Base-by-base conservation (phyloP, 2,888 invertebrate genomes). In the Stegana nigrithorax region DNA sequence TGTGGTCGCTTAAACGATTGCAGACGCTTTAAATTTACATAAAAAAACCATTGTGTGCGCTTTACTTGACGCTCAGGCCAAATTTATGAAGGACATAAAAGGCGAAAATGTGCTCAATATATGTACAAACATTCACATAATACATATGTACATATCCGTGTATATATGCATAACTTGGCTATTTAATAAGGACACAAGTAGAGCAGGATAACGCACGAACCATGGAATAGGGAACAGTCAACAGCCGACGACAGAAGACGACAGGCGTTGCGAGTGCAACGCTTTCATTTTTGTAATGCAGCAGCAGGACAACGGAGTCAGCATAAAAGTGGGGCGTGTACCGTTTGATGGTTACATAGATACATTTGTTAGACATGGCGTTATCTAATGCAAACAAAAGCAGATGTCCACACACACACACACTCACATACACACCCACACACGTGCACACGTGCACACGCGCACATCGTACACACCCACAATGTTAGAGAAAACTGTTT, bases 261-360 rank as follows among this genome's bases (percentile, higher is more conserved):
- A 27, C 8, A 8, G n/a, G 32, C 53, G 53, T 6, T 32, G 21
- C 53, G 23, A 32, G 36, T 21, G 53, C 29, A 55, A 55, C 21
- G n/a, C 32, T 55, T 55, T 55, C 53, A 55, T 55, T 55, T 55
- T 32, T 55, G 21, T 26, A 50, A 50, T 50, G 50, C 50, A 50
- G 50, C 25, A 17, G 47, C 14, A 7, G 8, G 4, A 14, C 17
- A 53, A 53, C 7, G 19, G 32, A 12, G 5, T 12, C 32, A 12
- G 32, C 32, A 39, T 39, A 14, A 39, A 36, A 55, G 10, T 12
- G 23, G 45, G 23, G 45, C 44, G 44, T 44, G 44, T 44, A 17
- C 14, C 6, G 29, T 29, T 10, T 7, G 39, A 39, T 39, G 17
- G 39, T 39, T 12, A 45, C 45, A 45, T 23, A 23, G n/a, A n/a